A percentile compares a stretch with the other conserved stretches of the same genome.
Conservation (phyloP, 2,113 vertebrate species). For the Regulus satrapa region DNA sequence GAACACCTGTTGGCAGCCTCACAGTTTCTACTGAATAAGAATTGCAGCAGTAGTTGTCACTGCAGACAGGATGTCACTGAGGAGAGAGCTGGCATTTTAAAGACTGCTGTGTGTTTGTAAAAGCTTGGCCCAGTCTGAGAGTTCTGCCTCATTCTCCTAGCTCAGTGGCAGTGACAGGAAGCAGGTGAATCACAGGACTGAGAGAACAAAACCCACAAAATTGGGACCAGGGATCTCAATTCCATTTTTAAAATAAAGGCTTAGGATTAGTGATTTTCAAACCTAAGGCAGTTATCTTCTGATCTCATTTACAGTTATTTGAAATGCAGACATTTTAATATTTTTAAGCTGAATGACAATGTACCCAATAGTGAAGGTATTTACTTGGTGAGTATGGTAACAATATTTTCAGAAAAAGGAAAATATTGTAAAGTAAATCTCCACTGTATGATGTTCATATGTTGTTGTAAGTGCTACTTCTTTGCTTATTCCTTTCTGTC, state of each 20-base stretch:
- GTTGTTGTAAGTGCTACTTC: neutral
- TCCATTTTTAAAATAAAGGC: neutral
- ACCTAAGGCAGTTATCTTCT: neutral
- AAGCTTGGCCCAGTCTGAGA: neutral
- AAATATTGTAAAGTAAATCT: neutral
- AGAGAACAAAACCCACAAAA: neutral
- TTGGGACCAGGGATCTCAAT: neutral
- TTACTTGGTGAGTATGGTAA: neutral
- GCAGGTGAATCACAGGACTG: neutral
- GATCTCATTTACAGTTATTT: neutral
- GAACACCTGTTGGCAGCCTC: constrained; percentile 35
- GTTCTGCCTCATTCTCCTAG: neutral
- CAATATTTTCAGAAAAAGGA: neutral
- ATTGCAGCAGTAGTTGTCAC: neutral
- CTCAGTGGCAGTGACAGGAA: neutral
- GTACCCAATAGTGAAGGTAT: neutral
- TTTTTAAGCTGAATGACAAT: neutral
- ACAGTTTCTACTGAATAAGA: constrained; percentile 7
- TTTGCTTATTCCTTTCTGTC: neutral
- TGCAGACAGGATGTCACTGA: neutral
- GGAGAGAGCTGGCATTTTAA: constrained; percentile 20
- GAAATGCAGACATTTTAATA: neutral
- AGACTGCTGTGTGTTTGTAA: neutral
- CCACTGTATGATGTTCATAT: neutral
- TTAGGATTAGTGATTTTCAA: neutral